Evolutionary conservation across 2,888 invertebrate species (phyloP).

Genomic region (Iselma pallidipennis): DNA sequence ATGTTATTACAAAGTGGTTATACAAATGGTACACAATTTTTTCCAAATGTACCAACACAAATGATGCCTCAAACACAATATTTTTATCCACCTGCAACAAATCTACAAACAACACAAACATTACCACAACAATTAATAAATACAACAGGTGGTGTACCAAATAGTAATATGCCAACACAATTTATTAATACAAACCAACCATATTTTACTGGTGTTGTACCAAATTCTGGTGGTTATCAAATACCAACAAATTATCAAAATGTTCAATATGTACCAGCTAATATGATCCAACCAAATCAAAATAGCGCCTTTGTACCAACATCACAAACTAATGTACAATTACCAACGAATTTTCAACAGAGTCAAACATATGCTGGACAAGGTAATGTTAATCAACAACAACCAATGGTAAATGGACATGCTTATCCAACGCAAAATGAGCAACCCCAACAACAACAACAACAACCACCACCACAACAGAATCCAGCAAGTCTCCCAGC

Average conservation of each 20-base stretch:
- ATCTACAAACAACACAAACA: conserved; percentile 46
- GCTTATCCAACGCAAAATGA: conserved; percentile 36
- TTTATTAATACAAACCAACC: conserved; percentile 48
- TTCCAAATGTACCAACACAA: conserved; percentile 48
- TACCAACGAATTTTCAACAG: conserved; percentile 50
- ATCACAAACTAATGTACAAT: conserved; percentile 47
- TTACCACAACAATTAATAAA: conserved; percentile 46
- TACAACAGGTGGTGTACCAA: conserved; percentile 26
- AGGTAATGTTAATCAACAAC: conserved; percentile 40
- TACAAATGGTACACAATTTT: conserved; percentile 45
- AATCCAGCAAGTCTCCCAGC: conserved; percentile 45
- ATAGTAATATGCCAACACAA: conserved; percentile 46
- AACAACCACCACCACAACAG: conserved; percentile 36
- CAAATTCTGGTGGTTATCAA: conserved; percentile 40
- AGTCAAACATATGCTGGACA: conserved; percentile 52
- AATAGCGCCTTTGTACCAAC: conserved; percentile 54
- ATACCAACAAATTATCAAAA: conserved; percentile 46
- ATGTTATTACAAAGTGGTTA: conserved; percentile 54
- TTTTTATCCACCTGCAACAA: conserved; percentile 53
- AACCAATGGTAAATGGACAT: conserved; percentile 52
- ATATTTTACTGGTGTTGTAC: conserved; percentile 47
- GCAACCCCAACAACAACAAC: background rate
- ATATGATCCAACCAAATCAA: conserved; percentile 47
- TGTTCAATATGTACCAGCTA: conserved; percentile 52
- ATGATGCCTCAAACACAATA: conserved; percentile 52